phyloP scores from a whole-genome alignment of 2,888 invertebrate genomes.

The Proisotoma minuta region DNA sequence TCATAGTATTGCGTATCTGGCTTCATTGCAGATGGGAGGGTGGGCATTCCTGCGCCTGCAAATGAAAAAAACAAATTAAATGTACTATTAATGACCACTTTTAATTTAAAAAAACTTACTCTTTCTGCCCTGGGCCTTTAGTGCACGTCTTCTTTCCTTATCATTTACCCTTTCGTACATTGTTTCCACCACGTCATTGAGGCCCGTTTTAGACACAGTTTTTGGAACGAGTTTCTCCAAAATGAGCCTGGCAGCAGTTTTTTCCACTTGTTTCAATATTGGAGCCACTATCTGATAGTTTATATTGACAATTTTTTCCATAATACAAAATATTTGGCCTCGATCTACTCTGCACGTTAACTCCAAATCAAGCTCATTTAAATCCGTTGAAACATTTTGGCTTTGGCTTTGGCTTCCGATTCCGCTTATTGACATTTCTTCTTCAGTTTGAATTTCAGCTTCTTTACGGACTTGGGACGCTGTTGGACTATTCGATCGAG shows the following conservation, averaged over 20 bases:
- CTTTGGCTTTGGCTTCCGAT: too few species aligned
- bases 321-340: not conserved
- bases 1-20: not conserved
- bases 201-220: slow-evolving; percentile 8
- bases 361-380: too few species aligned
- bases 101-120: too few species aligned
- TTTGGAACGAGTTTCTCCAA: slow-evolving; percentile 9
- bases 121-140: not conserved
- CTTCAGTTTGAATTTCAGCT: too few species aligned
- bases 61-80: too few species aligned
- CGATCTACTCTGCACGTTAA: too few species aligned
- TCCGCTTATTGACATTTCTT: too few species aligned
- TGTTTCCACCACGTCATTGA: slow-evolving; percentile 16
- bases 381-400: too few species aligned
- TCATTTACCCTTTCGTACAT: slow-evolving; percentile 22
- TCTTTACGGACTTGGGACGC: too few species aligned
- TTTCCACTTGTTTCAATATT: not conserved
- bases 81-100: too few species aligned
- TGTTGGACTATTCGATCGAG: too few species aligned
- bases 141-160: slow-evolving; percentile 2
- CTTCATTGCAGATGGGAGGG: not conserved
- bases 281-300: slow-evolving; percentile 3
- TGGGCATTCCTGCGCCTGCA: too few species aligned
- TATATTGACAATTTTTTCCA: slow-evolving; percentile 4
- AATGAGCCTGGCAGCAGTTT: slow-evolving; percentile 15